These are phyloP conservation scores for Phaethon lepturus DNA, from an alignment of 2,113 vertebrate genomes.

Conservation along the genomic window DNA sequence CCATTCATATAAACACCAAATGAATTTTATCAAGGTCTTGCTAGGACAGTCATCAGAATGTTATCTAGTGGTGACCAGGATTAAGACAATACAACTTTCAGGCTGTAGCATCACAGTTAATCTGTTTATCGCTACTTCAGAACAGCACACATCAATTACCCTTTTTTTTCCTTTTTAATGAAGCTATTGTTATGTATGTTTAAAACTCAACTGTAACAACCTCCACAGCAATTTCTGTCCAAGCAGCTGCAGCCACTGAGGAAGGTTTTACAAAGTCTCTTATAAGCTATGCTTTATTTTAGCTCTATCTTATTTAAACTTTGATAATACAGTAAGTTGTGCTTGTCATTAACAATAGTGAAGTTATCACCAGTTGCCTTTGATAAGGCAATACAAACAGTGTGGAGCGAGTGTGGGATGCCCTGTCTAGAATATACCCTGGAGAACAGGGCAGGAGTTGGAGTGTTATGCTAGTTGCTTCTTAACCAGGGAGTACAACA, in stretches of 20 bases:
- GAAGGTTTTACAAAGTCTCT: not conserved
- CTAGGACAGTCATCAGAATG: not conserved
- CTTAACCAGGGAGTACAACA: not conserved
- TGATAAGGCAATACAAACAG: conserved; percentile 66
- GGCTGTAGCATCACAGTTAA: not conserved
- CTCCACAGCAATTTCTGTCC: not conserved
- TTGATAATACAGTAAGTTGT: conserved; percentile 42
- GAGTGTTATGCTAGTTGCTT: not conserved
- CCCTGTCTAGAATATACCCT: not conserved
- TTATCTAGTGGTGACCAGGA: not conserved
- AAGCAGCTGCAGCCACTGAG: not conserved
- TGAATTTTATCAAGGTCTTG: not conserved
- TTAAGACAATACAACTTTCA: not conserved
- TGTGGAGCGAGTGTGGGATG: not conserved
- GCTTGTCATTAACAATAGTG: not conserved
- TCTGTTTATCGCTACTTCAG: not conserved
- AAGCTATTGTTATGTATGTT: not conserved
- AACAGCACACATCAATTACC: not conserved
- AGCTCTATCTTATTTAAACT: conserved; percentile 66
- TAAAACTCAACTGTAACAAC: not conserved
- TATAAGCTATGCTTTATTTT: not conserved
- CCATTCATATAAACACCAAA: not conserved
- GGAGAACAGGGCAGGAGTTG: not conserved
- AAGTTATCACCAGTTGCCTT: conserved; percentile 49
- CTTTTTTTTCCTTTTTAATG: not conserved